Base-by-base conservation (phyloP, 2,888 invertebrate genomes). In the Kryphioiulus occultus region DNA sequence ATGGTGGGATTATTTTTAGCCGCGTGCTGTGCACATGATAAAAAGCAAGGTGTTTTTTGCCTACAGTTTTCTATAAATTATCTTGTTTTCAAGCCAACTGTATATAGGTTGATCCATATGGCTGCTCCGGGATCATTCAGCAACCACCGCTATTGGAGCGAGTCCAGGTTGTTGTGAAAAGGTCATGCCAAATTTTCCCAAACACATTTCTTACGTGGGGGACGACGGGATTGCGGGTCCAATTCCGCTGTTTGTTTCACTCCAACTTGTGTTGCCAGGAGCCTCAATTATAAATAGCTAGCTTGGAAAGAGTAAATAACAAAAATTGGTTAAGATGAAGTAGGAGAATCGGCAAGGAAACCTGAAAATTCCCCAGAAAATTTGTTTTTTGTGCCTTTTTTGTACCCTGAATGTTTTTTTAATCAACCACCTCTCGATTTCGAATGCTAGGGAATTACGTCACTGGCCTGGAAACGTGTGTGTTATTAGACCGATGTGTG, bases 1-100 rank as follows among this genome's bases (percentile, higher is more conserved):
- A 78, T 78, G 78, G 26, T 15, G 30, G 59, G 30, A 78, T 78
- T 78, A 78, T 78, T 78, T 78, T 78, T 78, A 78, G 78, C 26
- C 0, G 22, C 68, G 68, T 68, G 68, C 22, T 68, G 26, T 26
- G 22, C 78, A 78, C 78, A 78, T 78, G 78, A 78, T 32, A 26
- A 78, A 78, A 78, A 78, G 30, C 17, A 30, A 78, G 30, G 78
- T 78, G 78, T 78, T 78, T 30, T 78, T 78, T 12, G 26, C 30
- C 30, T 17, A 17, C 12, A 30, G 15, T 17, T 78, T 30, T 15
- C 30, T 78, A 30, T 30, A 30, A 78, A 32, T 78, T 10, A 30
- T 26, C 17, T 32, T 78, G 78, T 78, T 78, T 78, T 78, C 78
- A 15, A 78, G 78, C 30, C 2, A 32, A 1, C 10, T 47, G 39